Percentiles rank a stretch among this genome's conserved stretches.
Evolutionary conservation across 2,797 vertebrate genomes (phyloP).

Genomic region (Agapornis canus): DNA sequence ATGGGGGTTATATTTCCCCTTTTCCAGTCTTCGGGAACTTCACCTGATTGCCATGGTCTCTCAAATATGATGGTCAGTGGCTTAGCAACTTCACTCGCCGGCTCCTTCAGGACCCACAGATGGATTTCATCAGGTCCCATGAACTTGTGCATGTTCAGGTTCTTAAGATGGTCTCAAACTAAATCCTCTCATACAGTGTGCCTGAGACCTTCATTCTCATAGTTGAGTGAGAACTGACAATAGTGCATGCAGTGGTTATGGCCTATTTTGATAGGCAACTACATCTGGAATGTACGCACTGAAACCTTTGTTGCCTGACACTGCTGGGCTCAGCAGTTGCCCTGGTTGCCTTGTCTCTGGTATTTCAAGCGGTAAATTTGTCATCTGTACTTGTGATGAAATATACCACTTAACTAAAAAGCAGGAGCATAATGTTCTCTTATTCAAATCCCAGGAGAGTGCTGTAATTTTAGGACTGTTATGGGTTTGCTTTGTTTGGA

Average conservation of each 20-base stretch:
- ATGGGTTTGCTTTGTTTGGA: background rate
- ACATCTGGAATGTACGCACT: background rate
- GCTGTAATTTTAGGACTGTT: background rate
- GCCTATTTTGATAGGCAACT: background rate
- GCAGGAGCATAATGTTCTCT: background rate
- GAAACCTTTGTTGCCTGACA: background rate
- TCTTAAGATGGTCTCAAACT: no score
- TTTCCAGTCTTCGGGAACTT: no score
- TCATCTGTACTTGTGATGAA: background rate
- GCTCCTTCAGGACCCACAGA: no score
- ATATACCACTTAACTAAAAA: background rate
- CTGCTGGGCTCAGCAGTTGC: background rate
- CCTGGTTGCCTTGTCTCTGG: background rate
- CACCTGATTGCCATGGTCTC: no score
- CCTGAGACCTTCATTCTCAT: no score
- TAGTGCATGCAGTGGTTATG: background rate
- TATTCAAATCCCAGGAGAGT: background rate
- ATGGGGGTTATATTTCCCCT: no score
- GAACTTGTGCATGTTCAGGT: no score
- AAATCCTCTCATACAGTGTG: no score
- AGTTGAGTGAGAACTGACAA: background rate
- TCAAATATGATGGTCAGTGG: no score
- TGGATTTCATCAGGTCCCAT: no score
- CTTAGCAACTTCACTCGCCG: no score
- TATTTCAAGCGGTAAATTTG: background rate